These are phyloP conservation scores for Thamnaconus septentrionalis DNA, from an alignment of 2,113 vertebrate genomes.

Conservation along the genomic window DNA sequence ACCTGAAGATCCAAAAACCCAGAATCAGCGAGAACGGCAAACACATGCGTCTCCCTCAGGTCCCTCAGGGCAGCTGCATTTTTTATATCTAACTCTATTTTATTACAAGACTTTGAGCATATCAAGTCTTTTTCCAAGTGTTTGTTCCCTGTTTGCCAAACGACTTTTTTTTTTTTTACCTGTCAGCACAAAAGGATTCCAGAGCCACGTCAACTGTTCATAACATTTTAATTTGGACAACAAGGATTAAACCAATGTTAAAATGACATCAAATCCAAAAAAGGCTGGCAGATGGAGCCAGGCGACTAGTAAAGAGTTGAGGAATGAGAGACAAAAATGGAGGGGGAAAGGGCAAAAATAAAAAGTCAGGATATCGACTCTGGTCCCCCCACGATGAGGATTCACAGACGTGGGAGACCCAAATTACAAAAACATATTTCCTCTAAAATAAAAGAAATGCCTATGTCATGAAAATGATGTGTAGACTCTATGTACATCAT, in stretches of 20 bases:
- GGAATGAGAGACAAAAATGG: conserved; percentile 55
- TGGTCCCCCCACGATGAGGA: conserved; percentile 71
- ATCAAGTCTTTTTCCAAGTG: too few species aligned
- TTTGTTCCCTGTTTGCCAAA: neutral
- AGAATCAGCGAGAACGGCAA: too few species aligned
- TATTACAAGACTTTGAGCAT: too few species aligned
- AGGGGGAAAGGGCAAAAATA: conserved; percentile 40
- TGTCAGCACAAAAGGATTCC: conserved; percentile 26
- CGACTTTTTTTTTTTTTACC: neutral
- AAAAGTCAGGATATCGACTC: conserved; percentile 62
- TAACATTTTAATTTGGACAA: conserved; percentile 78
- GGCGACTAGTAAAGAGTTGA: conserved; percentile 61
- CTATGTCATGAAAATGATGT: conserved; percentile 75
- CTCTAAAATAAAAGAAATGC: conserved; percentile 71
- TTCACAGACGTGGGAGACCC: conserved; percentile 73
- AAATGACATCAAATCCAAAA: conserved; percentile 72
- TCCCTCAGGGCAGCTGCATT: too few species aligned
- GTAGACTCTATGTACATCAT: conserved; percentile 73
- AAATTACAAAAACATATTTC: conserved; percentile 74
- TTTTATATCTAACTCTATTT: too few species aligned
- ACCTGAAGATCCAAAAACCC: too few species aligned
- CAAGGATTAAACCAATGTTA: conserved; percentile 79
- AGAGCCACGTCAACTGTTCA: conserved; percentile 54
- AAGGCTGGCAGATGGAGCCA: conserved; percentile 61
- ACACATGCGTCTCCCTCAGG: too few species aligned